Conservation (phyloP, 1,140 invertebrate genomes). For the Zaprionus ghesquierei region DNA sequence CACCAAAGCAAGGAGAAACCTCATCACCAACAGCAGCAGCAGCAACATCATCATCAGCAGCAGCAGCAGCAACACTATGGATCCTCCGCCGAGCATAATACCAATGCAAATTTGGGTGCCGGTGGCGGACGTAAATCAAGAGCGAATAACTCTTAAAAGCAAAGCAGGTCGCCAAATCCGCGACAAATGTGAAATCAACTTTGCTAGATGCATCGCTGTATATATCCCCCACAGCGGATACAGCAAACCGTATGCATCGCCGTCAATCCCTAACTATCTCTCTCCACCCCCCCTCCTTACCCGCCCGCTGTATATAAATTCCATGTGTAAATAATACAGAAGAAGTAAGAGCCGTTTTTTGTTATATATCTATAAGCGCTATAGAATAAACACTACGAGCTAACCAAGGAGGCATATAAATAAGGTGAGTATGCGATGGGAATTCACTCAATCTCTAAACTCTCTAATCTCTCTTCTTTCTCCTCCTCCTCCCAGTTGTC, state of each 20-base stretch:
- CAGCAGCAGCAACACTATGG: slow-evolving; percentile 44
- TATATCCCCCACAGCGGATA: neutral
- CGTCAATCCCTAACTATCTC: neutral
- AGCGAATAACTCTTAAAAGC: slow-evolving; percentile 59
- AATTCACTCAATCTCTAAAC: neutral
- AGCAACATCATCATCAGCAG: slow-evolving; percentile 45
- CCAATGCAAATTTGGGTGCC: slow-evolving; percentile 43
- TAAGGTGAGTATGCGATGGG: slow-evolving; percentile 44
- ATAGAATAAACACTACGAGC: slow-evolving; percentile 58
- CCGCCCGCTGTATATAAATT: slow-evolving; percentile 68
- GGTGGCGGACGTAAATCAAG: slow-evolving; percentile 66
- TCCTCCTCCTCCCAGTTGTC: slow-evolving; percentile 26
- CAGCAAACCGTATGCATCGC: neutral
- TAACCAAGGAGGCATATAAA: slow-evolving; percentile 70
- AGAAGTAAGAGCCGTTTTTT: slow-evolving; percentile 42
- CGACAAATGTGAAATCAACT: slow-evolving; percentile 41
- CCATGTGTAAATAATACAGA: slow-evolving; percentile 74
- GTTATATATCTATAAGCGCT: slow-evolving; percentile 74
- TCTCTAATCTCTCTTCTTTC: neutral
- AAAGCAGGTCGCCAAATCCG: slow-evolving; percentile 39
- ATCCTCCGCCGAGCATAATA: slow-evolving; percentile 55
- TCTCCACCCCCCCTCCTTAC: neutral
- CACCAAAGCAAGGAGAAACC: slow-evolving; percentile 69
- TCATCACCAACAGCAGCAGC: slow-evolving; percentile 38
- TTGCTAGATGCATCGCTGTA: slow-evolving; percentile 22